Evolutionary conservation across 2,113 vertebrate species (phyloP).

Genomic region (Chelonoidis abingdonii): DNA sequence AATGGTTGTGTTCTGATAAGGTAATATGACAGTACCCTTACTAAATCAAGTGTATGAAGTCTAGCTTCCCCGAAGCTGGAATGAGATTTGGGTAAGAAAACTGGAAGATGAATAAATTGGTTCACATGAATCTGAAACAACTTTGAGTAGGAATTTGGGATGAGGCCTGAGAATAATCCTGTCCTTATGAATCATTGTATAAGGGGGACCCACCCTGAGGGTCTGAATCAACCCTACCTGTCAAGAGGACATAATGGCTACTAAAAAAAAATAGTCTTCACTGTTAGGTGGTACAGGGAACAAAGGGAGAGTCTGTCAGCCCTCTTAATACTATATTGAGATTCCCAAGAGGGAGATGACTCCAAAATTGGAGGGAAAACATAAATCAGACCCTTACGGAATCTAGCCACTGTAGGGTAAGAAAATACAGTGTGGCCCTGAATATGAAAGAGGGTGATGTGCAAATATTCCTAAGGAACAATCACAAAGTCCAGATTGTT

Average conservation of each 20-base stretch:
- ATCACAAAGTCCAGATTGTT: background rate
- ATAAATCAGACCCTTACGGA: background rate
- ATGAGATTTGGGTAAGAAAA: background rate
- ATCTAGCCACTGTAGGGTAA: background rate
- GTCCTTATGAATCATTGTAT: background rate
- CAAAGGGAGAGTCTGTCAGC: background rate
- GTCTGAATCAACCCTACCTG: background rate
- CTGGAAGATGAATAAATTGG: background rate
- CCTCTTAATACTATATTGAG: background rate
- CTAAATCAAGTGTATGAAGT: background rate
- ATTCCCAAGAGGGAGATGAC: background rate
- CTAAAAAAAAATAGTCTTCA: background rate
- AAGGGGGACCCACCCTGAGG: background rate
- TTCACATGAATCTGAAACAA: background rate
- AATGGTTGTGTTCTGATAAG: background rate
- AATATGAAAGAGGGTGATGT: background rate
- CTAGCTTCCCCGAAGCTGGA: background rate
- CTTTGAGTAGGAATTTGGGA: background rate
- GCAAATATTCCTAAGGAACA: background rate
- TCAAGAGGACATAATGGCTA: background rate
- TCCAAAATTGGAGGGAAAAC: background rate
- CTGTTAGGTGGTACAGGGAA: background rate
- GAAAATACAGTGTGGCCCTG: background rate
- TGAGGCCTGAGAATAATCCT: background rate
- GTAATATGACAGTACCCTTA: background rate